These are phyloP conservation scores for Apocrypta bakeri DNA, from an alignment of 1,140 invertebrate genomes.

Conservation along the genomic window DNA sequence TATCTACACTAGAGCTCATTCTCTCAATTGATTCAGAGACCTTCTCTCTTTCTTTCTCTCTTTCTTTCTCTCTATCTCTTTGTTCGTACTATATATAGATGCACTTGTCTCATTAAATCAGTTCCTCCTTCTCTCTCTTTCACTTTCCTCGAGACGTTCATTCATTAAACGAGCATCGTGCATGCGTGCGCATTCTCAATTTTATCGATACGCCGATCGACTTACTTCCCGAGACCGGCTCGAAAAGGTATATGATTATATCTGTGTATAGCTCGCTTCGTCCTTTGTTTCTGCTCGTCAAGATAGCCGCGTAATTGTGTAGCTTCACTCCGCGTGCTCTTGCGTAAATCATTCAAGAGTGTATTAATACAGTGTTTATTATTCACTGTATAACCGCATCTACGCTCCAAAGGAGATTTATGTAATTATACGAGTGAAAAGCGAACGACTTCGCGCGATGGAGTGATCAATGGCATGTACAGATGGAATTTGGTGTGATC, in stretches of 20 bases:
- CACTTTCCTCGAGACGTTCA: constrained; percentile 66
- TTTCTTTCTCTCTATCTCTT: too few species aligned
- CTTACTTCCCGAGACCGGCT: constrained; percentile 46
- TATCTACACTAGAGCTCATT: not conserved
- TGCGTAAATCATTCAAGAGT: not conserved
- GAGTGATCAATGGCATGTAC: too few species aligned
- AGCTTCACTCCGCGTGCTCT: not conserved
- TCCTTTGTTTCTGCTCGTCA: not conserved
- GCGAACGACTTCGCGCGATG: too few species aligned
- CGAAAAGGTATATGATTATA: not conserved
- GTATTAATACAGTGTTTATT: not conserved
- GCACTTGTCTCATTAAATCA: constrained; percentile 40
- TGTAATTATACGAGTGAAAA: too few species aligned
- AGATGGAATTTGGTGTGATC: too few species aligned
- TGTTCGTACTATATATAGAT: constrained; percentile 31
- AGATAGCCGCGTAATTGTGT: not conserved
- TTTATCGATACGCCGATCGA: constrained; percentile 67
- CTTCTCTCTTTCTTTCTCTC: not conserved
- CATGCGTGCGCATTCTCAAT: constrained; percentile 65
- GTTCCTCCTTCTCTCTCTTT: constrained; percentile 54
- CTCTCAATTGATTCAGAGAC: not conserved
- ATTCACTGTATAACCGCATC: too few species aligned
- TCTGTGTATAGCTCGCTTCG: not conserved
- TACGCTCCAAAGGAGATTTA: too few species aligned
- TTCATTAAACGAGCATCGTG: constrained; percentile 63